Conservation (phyloP, 2,113 vertebrate genomes). For the Hiodon tergisus region DNA sequence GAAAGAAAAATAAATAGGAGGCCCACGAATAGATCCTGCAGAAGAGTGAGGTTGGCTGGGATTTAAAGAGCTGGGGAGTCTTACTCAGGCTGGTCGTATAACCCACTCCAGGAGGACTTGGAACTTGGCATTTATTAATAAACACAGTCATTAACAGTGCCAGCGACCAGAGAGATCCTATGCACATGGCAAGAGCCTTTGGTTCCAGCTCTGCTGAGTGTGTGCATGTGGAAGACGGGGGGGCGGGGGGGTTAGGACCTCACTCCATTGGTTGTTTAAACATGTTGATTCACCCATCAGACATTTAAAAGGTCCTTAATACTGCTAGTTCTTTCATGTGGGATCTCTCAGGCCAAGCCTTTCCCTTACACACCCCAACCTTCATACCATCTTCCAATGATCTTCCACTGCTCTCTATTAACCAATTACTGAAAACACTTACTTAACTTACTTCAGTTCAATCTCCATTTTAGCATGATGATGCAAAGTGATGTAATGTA, state of each 20-base stretch:
- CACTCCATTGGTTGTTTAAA: no score
- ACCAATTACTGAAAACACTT: no score
- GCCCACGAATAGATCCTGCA: constrained; percentile 38
- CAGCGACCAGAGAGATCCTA: background rate
- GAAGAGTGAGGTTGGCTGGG: constrained; percentile 24
- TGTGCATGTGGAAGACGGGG: no score
- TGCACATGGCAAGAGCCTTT: background rate
- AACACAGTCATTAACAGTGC: background rate
- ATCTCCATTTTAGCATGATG: no score
- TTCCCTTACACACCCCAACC: background rate
- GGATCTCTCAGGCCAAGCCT: background rate
- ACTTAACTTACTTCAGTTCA: no score
- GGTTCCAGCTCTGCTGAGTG: no score
- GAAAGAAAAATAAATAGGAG: constrained; percentile 51
- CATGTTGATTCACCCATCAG: no score
- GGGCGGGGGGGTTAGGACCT: no score
- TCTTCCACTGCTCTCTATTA: no score
- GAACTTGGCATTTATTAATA: constrained; percentile 5
- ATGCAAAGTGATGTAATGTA: no score
- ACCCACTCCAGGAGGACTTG: background rate
- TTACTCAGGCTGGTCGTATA: background rate
- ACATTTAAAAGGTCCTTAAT: no score
- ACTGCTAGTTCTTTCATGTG: background rate
- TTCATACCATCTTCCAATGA: background rate
- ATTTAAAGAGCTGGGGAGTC: background rate